Evolutionary conservation across 2,888 invertebrate species (phyloP), one percentile per base, ranked within the genome.

Genomic region (Coelopa pilipes): DNA sequence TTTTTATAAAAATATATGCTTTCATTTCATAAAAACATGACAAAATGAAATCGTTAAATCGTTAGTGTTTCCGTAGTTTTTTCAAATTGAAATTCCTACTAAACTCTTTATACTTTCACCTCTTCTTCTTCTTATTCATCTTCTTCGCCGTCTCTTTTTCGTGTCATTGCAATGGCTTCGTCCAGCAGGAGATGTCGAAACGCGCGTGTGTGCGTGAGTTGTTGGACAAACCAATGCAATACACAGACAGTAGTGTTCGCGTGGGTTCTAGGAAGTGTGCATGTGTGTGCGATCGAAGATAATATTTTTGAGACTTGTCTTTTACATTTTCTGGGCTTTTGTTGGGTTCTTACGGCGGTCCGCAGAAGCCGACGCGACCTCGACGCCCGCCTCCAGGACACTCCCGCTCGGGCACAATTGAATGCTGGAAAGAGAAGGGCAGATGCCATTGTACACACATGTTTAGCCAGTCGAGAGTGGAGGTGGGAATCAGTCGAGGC

Each of bases 1-100:
- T 70, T 69, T 47, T 59, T 70, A 60, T 60, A 60, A 70, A 70
- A 70, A 70, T 70, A 70, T 70, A 45, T 70, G 50, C 71, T 50
- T 50, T 72, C 70, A 67, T 73, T 66, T 70, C 67, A 50, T 70
- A 65, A 70, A 72, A 70, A 9, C 24, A 50, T 5, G 34, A 34
- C 7, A 13, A 19, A 66, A 60, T 72, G 47, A 72, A 72, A 60
- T 72, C 66, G 66, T 66, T 72, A 65, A 66, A 66, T 47, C 59
- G 66, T 63, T 49, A 1, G 47, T 63, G 62, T 53, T 13, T 53
- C 12, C 21, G 60, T 21, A 50, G n/a, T 17, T 70, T 21, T 24
- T 70, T 50, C 15, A 13, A 62, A 50, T 70, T 50, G 57, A 34
- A 34, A 34, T 34, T 34, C 34, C 34, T 34, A 34, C 34, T 34